A percentile compares a stretch with the other conserved stretches of the same genome.
Conservation (phyloP, 1,140 invertebrate species). For the Procambarus virginalis region DNA sequence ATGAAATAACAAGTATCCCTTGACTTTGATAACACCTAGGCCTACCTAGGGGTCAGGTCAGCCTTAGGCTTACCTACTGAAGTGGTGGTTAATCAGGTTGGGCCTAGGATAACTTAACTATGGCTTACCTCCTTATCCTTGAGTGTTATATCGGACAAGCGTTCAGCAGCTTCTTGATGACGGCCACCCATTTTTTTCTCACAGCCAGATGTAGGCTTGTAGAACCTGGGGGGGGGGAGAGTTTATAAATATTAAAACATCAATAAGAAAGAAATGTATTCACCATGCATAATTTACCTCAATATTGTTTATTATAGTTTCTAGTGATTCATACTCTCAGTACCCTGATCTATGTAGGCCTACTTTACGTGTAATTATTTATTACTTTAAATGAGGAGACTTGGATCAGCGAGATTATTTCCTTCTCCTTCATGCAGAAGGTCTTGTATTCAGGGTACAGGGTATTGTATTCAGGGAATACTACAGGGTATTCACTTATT, state of each 20-base stretch:
- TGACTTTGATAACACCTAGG: no score
- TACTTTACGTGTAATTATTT: no score
- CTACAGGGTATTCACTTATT: no score
- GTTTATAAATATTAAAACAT: background rate
- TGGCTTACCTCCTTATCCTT: conserved; percentile 7
- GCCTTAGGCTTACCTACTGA: no score
- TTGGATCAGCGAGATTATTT: no score
- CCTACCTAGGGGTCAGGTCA: no score
- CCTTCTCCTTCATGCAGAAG: no score
- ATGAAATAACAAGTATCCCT: no score
- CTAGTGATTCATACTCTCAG: background rate
- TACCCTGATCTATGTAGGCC: background rate
- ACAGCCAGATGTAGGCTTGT: conserved; percentile 33
- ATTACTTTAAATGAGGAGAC: no score
- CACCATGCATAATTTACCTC: background rate
- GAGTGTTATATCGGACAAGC: conserved; percentile 6
- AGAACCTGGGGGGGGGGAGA: conserved; percentile 3
- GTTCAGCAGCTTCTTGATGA: conserved; percentile 2
- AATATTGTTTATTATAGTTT: background rate
- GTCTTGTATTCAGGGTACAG: no score
- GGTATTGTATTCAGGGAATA: no score
- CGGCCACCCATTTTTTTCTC: background rate
- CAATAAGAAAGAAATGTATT: background rate
- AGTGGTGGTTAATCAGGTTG: no score
- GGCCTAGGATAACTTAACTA: background rate